Evolutionary conservation across 2,113 vertebrate genomes (phyloP).

Genomic region (Aleadryas rufinucha): DNA sequence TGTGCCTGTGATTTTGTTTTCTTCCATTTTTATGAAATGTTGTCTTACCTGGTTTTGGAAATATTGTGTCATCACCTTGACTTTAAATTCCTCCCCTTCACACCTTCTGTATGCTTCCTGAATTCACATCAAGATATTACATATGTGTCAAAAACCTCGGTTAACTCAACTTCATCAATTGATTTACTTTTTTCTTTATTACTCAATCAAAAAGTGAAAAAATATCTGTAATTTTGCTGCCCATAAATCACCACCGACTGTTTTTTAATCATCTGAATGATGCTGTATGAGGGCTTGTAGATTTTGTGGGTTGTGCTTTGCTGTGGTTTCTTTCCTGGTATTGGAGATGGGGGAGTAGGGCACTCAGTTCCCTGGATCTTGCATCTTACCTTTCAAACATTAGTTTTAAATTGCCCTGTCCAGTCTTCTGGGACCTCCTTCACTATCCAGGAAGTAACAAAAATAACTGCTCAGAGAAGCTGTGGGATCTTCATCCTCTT

Average conservation of each 20-base stretch:
- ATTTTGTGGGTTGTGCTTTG: neutral
- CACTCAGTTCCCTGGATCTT: neutral
- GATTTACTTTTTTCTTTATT: neutral
- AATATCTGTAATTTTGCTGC: neutral
- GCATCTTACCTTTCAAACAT: accelerated
- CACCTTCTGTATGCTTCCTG: accelerated
- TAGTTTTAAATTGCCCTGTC: neutral
- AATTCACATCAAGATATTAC: neutral
- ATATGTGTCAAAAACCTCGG: neutral
- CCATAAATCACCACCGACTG: neutral
- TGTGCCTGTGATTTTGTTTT: neutral
- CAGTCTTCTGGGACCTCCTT: neutral
- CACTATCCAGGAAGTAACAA: neutral
- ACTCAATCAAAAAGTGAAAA: neutral
- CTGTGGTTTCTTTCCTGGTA: neutral
- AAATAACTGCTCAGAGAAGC: neutral
- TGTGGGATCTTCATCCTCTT: neutral
- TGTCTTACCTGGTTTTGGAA: neutral
- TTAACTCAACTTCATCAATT: neutral
- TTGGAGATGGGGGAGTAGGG: neutral
- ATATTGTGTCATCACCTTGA: neutral
- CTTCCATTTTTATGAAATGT: neutral
- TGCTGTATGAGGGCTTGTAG: neutral
- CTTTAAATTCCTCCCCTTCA: neutral
- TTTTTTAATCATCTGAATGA: neutral